Evolutionary conservation across 2,797 vertebrate species (phyloP).

Genomic region (Gobionotothen gibberifrons): DNA sequence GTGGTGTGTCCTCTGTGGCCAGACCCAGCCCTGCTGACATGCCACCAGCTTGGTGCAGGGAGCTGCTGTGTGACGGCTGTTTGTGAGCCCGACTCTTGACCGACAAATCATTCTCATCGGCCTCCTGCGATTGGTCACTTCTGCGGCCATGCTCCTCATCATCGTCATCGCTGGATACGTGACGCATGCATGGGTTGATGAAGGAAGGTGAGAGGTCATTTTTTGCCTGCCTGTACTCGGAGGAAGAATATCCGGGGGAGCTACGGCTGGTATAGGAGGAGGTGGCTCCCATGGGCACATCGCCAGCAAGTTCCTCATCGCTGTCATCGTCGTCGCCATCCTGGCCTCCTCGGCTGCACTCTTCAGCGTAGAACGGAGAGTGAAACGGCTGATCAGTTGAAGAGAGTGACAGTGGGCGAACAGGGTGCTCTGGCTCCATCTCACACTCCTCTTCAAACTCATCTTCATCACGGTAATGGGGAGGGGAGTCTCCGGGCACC

Average conservation of each 20-base stretch:
- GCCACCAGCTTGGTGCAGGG: conserved; percentile 79
- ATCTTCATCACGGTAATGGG: conserved; percentile 84
- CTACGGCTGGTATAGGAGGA: conserved; percentile 77
- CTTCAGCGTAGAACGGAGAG: conserved; percentile 78
- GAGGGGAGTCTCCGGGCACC: conserved; percentile 83
- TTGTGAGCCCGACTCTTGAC: conserved; percentile 86
- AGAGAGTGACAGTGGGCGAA: conserved; percentile 88
- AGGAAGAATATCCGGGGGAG: conserved; percentile 86
- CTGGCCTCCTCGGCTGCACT: conserved; percentile 72
- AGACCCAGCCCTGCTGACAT: conserved; percentile 77
- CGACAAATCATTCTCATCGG: conserved; percentile 82
- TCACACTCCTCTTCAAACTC: conserved; percentile 86
- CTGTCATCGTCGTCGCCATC: conserved; percentile 67
- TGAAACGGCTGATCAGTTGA: conserved; percentile 85
- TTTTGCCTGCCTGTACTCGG: conserved; percentile 87
- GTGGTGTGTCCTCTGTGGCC: conserved; percentile 93
- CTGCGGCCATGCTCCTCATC: conserved; percentile 87
- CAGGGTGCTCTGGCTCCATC: conserved; percentile 85
- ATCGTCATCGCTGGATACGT: conserved; percentile 89
- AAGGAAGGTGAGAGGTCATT: conserved; percentile 96
- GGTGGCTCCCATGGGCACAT: conserved; percentile 66
- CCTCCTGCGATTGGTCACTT: conserved; percentile 83
- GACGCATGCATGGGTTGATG: conserved; percentile 92
- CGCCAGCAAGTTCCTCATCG: conserved; percentile 71
- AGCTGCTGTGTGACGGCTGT: conserved; percentile 72